Conservation (phyloP, 2,797 vertebrate genomes). For the Odontamblyopus lacepedii region DNA sequence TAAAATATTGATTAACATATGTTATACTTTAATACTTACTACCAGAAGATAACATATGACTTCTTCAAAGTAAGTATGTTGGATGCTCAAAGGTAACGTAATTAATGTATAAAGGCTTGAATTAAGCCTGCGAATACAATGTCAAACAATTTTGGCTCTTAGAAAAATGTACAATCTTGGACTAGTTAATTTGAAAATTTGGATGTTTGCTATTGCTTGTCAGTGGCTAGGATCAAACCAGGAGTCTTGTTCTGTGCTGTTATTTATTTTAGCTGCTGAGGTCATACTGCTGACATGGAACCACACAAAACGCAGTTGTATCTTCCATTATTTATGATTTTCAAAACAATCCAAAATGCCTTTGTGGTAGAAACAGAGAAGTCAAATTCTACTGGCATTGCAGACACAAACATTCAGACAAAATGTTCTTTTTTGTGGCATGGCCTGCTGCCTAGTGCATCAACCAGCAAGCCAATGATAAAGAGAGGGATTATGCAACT, state of each 20-base stretch:
- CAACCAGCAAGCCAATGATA: conserved; percentile 22
- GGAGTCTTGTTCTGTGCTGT: conserved; percentile 47
- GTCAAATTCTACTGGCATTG: conserved; percentile 35
- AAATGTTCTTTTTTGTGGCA: conserved; percentile 28
- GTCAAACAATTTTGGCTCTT: conserved; percentile 29
- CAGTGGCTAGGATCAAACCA: conserved; percentile 36
- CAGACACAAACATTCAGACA: conserved; percentile 22
- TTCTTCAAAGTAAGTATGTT: conserved; percentile 17
- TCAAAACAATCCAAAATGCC: conserved; percentile 14
- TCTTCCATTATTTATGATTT: conserved; percentile 5
- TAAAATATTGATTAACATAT: too few species aligned
- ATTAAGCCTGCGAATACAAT: conserved; percentile 29
- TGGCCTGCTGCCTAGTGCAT: conserved; percentile 22
- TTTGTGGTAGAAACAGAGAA: conserved; percentile 28
- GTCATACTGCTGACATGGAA: conserved; percentile 42
- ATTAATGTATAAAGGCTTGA: conserved; percentile 29
- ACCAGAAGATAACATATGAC: too few species aligned
- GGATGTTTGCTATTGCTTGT: conserved; percentile 56
- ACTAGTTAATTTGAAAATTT: conserved; percentile 54
- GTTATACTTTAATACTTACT: too few species aligned
- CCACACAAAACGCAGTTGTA: conserved; percentile 12
- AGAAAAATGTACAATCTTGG: conserved; percentile 41
- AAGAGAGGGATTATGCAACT: conserved; percentile 24
- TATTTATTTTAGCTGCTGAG: conserved; percentile 56
- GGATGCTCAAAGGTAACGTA: conserved; percentile 23